phyloP scores from a whole-genome alignment of 2,888 invertebrate genomes.

The Diaphora mendica region DNA sequence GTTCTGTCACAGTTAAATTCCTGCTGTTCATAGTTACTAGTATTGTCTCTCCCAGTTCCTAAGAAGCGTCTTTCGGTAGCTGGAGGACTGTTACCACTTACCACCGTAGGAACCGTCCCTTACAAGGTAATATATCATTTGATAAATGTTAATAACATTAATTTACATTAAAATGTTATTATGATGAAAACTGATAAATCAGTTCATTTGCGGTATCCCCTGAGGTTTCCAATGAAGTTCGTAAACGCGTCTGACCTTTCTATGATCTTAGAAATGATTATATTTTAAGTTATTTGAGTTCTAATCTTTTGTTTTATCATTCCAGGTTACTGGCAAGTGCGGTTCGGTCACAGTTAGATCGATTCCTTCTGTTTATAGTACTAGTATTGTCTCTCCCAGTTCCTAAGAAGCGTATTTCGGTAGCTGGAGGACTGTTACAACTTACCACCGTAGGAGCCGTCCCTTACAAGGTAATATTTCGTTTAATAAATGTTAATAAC shows the following conservation, averaged over 20 bases:
- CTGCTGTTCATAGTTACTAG: slow-evolving; percentile 99
- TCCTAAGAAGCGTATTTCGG: too few relatives aligned
- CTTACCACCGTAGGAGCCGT: too few relatives aligned
- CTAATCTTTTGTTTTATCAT: slow-evolving; percentile 1
- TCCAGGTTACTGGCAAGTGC: slow-evolving; percentile 98
- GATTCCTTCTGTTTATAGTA: slow-evolving; percentile 95
- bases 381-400: too few relatives aligned
- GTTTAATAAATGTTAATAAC: too few relatives aligned
- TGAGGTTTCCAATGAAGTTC: slow-evolving; percentile 87
- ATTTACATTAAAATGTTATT: background rate
- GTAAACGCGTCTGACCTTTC: slow-evolving; percentile 80
- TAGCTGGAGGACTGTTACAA: too few relatives aligned
- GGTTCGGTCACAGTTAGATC: slow-evolving; percentile 99
- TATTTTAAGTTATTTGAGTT: background rate
- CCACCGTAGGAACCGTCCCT: slow-evolving; percentile 98
- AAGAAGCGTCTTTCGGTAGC: slow-evolving; percentile 99
- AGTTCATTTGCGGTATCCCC: slow-evolving; percentile 91
- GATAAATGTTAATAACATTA: too few relatives aligned
- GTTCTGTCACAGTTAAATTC: slow-evolving; percentile 99
- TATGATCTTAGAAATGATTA: background rate
- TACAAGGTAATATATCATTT: background rate
- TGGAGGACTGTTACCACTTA: slow-evolving; percentile 99
- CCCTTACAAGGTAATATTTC: too few relatives aligned
- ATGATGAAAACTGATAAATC: slow-evolving; percentile 84
- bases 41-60: slow-evolving; percentile 97